Evolutionary conservation across 1,140 invertebrate species (phyloP), one percentile per base, ranked within the genome.

Genomic region (Diuraphis noxia): DNA sequence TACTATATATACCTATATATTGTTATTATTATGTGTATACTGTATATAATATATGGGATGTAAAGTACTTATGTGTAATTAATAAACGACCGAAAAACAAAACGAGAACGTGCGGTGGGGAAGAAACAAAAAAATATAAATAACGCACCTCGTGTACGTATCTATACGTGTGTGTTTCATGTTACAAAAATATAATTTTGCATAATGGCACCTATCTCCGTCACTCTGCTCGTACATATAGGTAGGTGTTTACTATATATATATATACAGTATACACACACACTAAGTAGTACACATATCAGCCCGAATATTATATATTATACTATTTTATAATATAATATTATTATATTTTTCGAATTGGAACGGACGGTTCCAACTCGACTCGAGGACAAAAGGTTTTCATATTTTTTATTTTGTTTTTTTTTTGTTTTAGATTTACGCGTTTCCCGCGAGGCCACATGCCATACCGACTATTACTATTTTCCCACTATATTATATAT

Each of bases 1-100:
- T n/a, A n/a, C n/a, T n/a, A n/a, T 72, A 56, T 56, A 56, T 30
- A 30, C 43, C 43, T 46, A 46, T 19, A 46, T 46, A 46, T 17
- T 13, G 0, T 17, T 46, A 0, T 21, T 49, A 49, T 6, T 63
- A 72, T n/a, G 13, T 72, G 13, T 63, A n/a, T n/a, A n/a, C n/a
- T n/a, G 10, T 63, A 13, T n/a, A 49, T 49, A 49, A 52, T 52
- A 25, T 72, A n/a, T 72, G n/a, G 13, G 56, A 72, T 13, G 13
- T n/a, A n/a, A n/a, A 13, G n/a, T 72, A 72, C 56, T 72, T 72
- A 72, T n/a, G 56, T 72, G 56, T n/a, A 84, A 84, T 84, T 84
- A 84, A 84, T 84, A 84, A 84, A 84, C 81, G 36, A 82, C 81
- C 40, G 81, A 79, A 79, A 79, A 79, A 34, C 36, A 79, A 79